Evolutionary conservation across 1,140 invertebrate genomes (phyloP).

Genomic region (Tenebrio molitor): DNA sequence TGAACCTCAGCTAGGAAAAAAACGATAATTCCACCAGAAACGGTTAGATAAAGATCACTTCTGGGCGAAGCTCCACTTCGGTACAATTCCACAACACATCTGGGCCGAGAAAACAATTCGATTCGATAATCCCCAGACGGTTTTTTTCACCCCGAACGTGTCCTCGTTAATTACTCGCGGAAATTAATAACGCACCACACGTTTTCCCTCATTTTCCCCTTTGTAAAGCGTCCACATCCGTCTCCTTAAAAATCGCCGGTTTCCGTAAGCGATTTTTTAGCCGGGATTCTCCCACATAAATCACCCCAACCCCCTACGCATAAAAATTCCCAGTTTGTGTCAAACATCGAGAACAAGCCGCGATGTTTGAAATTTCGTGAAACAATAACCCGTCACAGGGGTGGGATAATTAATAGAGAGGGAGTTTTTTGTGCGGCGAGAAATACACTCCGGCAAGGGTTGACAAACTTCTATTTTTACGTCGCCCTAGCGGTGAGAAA

Average conservation of each 20-base stretch:
- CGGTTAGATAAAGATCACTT: too few relatives aligned
- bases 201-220: conserved; percentile 30
- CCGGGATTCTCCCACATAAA: conserved; percentile 19
- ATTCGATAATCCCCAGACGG: background rate
- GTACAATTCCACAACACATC: too few relatives aligned
- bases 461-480: conserved; percentile 24
- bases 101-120: too few relatives aligned
- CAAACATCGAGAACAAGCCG: conserved; percentile 34
- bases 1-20: too few relatives aligned
- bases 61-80: too few relatives aligned
- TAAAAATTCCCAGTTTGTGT: conserved; percentile 35
- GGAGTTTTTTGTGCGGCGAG: background rate
- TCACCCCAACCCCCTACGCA: background rate
- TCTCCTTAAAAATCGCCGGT: conserved; percentile 2
- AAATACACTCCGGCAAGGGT: background rate
- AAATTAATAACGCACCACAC: conserved; percentile 16
- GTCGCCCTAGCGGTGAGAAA: background rate
- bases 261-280: background rate
- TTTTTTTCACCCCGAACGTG: conserved; percentile 4
- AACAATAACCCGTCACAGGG: conserved; percentile 29
- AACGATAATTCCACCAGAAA: background rate
- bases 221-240: conserved; percentile 31
- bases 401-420: conserved; percentile 10
- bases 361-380: conserved; percentile 34
- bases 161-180: conserved; percentile 10